These are phyloP conservation scores for Neocrepidodera transversa DNA, from an alignment of 2,888 invertebrate genomes.

Conservation along the genomic window DNA sequence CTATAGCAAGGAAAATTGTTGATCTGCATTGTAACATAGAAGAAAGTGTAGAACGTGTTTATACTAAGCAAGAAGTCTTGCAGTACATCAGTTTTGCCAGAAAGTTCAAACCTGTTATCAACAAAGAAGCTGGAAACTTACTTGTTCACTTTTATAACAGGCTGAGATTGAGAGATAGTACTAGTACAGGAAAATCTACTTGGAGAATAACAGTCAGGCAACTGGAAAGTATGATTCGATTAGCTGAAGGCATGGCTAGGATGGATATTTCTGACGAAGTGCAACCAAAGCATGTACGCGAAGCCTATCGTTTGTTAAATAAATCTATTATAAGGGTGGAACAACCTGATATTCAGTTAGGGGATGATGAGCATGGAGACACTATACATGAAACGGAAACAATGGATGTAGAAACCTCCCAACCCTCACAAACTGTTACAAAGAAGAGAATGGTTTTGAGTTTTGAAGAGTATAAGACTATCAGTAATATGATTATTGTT, in stretches of 20 bases:
- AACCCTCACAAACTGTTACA: constrained; percentile 37
- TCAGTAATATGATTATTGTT: constrained; percentile 90
- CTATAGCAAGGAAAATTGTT: constrained; percentile 94
- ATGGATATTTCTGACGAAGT: constrained; percentile 95
- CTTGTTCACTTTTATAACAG: constrained; percentile 85
- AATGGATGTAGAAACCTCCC: constrained; percentile 54
- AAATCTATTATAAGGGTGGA: constrained; percentile 97
- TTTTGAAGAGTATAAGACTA: constrained; percentile 91
- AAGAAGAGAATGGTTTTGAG: constrained; percentile 83
- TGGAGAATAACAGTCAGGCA: constrained; percentile 98
- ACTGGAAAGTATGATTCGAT: constrained; percentile 91
- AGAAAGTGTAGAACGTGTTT: constrained; percentile 79
- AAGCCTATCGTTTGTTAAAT: constrained; percentile 87
- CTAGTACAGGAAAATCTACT: constrained; percentile 67
- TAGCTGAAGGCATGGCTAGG: constrained; percentile 96
- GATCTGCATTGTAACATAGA: constrained; percentile 90
- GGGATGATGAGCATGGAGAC: constrained; percentile 72
- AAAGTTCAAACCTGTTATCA: constrained; percentile 90
- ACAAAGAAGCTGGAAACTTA: constrained; percentile 80
- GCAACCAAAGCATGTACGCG: constrained; percentile 85
- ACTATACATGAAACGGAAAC: constrained; percentile 47
- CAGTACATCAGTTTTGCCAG: constrained; percentile 96
- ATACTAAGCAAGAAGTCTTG: constrained; percentile 87
- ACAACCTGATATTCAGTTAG: constrained; percentile 94
- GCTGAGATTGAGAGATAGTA: constrained; percentile 84